phyloP scores from a whole-genome alignment of 2,888 invertebrate genomes.

The Phlogophora meticulosa region DNA sequence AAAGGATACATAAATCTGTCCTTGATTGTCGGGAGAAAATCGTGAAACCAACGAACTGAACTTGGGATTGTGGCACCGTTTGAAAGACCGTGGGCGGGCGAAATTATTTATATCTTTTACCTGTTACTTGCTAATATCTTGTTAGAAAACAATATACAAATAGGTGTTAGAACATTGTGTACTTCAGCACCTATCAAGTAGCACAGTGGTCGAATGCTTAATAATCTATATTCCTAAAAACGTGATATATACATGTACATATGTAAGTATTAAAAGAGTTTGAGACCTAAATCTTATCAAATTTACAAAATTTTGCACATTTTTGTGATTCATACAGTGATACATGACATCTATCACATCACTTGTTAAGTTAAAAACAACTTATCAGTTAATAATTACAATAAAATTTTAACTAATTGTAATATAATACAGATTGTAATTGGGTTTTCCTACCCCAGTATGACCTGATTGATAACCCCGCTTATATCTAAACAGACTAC shows the following conservation, averaged over 20 bases:
- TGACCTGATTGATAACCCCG: conserved; percentile 3
- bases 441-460: conserved; percentile 3
- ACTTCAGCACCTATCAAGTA: background rate
- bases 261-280: too few species aligned
- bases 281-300: too few species aligned
- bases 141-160: conserved; percentile 35
- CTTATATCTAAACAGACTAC: background rate
- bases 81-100: conserved; percentile 78
- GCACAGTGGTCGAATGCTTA: background rate
- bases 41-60: conserved; percentile 77
- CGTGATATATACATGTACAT: too few species aligned
- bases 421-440: background rate
- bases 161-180: background rate
- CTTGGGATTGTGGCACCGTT: conserved; percentile 71
- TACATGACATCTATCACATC: background rate
- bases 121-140: conserved; percentile 53
- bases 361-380: background rate
- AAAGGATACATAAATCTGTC: conserved; percentile 84
- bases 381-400: background rate
- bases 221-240: too few species aligned
- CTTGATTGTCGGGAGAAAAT: conserved; percentile 82
- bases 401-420: background rate
- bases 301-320: background rate
- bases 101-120: conserved; percentile 72
- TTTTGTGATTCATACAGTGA: background rate